Base-by-base conservation (phyloP, 2,888 invertebrate genomes). In the Aleiodes leptofemur region DNA sequence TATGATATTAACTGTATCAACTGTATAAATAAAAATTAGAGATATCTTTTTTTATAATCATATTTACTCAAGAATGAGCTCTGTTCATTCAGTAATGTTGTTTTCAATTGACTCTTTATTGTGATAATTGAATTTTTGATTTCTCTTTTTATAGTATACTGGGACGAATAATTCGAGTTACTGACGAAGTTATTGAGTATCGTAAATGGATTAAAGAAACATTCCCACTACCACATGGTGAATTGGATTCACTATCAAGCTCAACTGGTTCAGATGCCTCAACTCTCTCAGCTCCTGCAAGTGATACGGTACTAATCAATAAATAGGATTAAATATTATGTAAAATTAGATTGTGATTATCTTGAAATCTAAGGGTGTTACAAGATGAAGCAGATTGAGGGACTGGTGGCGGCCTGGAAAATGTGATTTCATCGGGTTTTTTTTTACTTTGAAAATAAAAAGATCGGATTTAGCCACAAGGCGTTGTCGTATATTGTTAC, bases 81-180 rank as follows among this genome's bases (percentile, higher is more conserved):
- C 8, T 38, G 38, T 38, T 38, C 38, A 38, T 38, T 38, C 38
- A 38, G 8, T 38, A 8, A 8, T 38, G 8, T 8, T 38, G 6
- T 38, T 57, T 56, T 11, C 11, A 23, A 34, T 56, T 31, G 13
- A 53, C 56, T 11, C 9, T 29, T 69, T 16, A 9, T 61, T 31
- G 29, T 9, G 9, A 69, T 66, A 9, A 14, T 23, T 59, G 38
- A 66, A 72, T 23, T 9, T 66, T 7, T 16, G 0, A 34, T 6
- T 16, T 38, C n/a, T n/a, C n/a, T 55, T 16, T 66, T 70, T 23
- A 55, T 83, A 93, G 93, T 89, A 95, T 96, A 90, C 92, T 98
- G 83, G 98, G 97, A 53, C 94, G 98, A 84, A 96, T 98, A 82
- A 93, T 98, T 84, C 94, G 96, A 84, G 95, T 98, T 75, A 97